Percentiles rank a stretch among this genome's conserved stretches.
Evolutionary conservation across 2,888 invertebrate genomes (phyloP).

Genomic region (Linyphia triangularis): DNA sequence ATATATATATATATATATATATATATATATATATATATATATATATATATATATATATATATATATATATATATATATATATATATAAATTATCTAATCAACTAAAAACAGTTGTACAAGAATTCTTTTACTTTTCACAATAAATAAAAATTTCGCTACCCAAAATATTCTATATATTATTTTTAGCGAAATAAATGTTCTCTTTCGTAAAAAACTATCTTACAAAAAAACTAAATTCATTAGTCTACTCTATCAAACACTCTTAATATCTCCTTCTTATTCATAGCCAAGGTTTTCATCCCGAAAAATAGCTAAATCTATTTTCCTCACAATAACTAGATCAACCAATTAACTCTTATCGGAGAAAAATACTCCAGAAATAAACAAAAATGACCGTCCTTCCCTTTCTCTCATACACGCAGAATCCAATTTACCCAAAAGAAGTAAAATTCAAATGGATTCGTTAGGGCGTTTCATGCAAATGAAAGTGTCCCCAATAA

Average conservation of each 20-base stretch:
- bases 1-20: too few relatives aligned
- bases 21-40: too few relatives aligned
- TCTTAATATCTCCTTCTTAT: background rate
- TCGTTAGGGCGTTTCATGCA: conserved; percentile 17
- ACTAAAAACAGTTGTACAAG: too few relatives aligned
- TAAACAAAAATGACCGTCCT: background rate
- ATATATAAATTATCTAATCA: too few relatives aligned
- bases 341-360: conserved; percentile 19
- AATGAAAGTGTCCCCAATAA: conserved; percentile 35
- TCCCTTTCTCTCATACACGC: background rate
- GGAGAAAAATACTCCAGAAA: background rate
- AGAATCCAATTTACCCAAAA: background rate
- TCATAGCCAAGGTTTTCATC: background rate
- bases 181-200: background rate
- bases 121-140: too few relatives aligned
- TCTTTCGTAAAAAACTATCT: background rate
- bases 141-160: too few relatives aligned
- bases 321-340: conserved; percentile 29
- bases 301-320: background rate
- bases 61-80: too few relatives aligned
- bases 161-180: too few relatives aligned
- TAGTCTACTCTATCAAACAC: too few relatives aligned
- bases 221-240: background rate
- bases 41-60: too few relatives aligned
- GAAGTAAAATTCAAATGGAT: conserved; percentile 27